Evolutionary conservation across 2,113 vertebrate genomes (phyloP).

Genomic region (Budorcas taxicolor): DNA sequence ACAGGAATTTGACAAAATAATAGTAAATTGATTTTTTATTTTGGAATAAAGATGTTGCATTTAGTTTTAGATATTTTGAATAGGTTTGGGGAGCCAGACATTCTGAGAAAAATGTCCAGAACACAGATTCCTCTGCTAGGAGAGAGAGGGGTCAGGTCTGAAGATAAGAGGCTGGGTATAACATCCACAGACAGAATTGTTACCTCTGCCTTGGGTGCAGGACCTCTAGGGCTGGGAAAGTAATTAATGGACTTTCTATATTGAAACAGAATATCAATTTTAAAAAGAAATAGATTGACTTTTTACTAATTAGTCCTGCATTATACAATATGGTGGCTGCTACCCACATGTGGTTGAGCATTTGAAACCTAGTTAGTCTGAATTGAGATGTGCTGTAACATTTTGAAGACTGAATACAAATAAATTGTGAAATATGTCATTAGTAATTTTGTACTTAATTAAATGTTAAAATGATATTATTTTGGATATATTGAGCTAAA

Average conservation of each 20-base stretch:
- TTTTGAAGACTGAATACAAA: slow-evolving; percentile 4
- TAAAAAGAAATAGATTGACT: not conserved
- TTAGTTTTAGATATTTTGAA: slow-evolving; percentile 19
- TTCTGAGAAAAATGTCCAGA: not conserved
- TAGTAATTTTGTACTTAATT: slow-evolving; percentile 3
- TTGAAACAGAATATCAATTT: not conserved
- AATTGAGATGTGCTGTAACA: not conserved
- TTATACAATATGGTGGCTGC: not conserved
- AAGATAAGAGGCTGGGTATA: not conserved
- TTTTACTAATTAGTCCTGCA: not conserved
- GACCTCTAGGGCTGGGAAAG: not conserved
- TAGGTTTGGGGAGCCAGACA: not conserved
- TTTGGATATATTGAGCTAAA: not conserved
- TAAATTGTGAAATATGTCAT: slow-evolving; percentile 14
- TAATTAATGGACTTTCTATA: not conserved
- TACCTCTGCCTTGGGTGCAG: not conserved
- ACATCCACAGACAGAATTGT: not conserved
- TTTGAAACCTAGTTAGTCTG: not conserved
- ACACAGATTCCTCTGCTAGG: not conserved
- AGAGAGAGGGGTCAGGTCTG: not conserved
- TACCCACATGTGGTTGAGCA: not conserved
- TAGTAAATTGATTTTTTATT: not conserved
- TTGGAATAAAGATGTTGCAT: not conserved
- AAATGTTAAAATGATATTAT: slow-evolving; percentile 1
- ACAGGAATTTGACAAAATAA: not conserved